These are phyloP conservation scores for Monoplex corrugatus DNA, from an alignment of 2,888 invertebrate genomes.

Conservation along the genomic window DNA sequence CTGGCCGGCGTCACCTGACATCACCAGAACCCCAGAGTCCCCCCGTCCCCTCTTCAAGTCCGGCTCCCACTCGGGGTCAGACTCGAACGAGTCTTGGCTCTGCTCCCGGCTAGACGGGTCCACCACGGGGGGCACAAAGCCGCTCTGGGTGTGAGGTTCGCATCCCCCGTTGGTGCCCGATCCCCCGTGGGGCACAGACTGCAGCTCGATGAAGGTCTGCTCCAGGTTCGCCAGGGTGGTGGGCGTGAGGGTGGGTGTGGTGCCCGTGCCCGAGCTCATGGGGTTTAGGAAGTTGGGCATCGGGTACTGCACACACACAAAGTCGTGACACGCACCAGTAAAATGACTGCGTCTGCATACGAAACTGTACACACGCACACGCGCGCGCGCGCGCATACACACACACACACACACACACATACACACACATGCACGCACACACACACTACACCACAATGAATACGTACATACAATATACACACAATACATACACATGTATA, in stretches of 20 bases:
- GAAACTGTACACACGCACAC: too few species aligned
- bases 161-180: conserved; percentile 54
- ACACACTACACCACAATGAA: too few species aligned
- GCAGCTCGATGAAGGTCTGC: conserved; percentile 92
- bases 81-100: conserved; percentile 66
- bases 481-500: too few species aligned
- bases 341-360: too few species aligned
- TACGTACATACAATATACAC: too few species aligned
- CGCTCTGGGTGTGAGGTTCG: conserved; percentile 86
- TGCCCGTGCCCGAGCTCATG: conserved; percentile 84
- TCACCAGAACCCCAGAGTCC: conserved; percentile 37
- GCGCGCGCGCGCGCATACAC: too few species aligned
- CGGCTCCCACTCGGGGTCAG: conserved; percentile 68
- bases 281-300: conserved; percentile 82
- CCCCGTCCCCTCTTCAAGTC: conserved; percentile 57
- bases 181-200: conserved; percentile 83
- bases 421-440: too few species aligned
- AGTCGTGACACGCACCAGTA: too few species aligned
- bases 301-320: conserved; percentile 75
- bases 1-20: conserved; percentile 4
- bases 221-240: conserved; percentile 95
- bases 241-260: conserved; percentile 97
- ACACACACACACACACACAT: too few species aligned
- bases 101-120: conserved; percentile 62
- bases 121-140: conserved; percentile 92